Conservation (phyloP, 2,888 invertebrate genomes). For the Elmis aenea region DNA sequence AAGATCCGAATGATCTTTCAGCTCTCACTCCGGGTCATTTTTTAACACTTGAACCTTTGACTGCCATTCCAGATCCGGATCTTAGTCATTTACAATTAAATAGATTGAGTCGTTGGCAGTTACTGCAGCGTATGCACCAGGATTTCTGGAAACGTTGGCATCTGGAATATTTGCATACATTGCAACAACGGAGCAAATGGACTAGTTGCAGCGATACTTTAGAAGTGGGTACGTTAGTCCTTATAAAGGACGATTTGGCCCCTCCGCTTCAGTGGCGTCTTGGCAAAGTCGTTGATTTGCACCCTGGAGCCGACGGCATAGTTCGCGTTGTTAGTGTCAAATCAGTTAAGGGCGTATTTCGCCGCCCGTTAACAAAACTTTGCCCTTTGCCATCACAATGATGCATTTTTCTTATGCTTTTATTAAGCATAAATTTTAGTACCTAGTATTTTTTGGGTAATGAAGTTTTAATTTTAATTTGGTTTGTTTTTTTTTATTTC, state of each 20-base stretch:
- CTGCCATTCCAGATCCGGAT: neutral
- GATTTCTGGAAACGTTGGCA: neutral
- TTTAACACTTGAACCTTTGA: neutral
- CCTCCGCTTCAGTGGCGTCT: neutral
- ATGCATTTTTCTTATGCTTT: too few species aligned
- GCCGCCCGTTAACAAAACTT: neutral
- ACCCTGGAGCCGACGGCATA: neutral
- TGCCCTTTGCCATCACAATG: constrained; percentile 2
- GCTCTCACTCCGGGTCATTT: neutral
- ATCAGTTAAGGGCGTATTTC: neutral
- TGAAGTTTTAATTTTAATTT: too few species aligned
- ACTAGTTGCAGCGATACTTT: neutral
- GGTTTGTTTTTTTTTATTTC: too few species aligned
- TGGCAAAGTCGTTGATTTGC: neutral
- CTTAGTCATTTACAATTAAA: constrained; percentile 1
- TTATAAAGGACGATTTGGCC: neutral
- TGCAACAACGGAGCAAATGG: neutral
- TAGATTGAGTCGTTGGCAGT: constrained; percentile 7
- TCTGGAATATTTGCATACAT: neutral
- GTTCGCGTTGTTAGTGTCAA: neutral
- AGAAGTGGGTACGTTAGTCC: neutral
- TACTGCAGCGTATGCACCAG: neutral
- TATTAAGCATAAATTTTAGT: too few species aligned
- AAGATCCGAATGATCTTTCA: neutral
- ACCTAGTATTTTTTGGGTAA: too few species aligned